A percentile compares a stretch with the other conserved stretches of the same genome.
Evolutionary conservation across 2,888 invertebrate genomes (phyloP).

Genomic region (Nesidiocoris tenuis): DNA sequence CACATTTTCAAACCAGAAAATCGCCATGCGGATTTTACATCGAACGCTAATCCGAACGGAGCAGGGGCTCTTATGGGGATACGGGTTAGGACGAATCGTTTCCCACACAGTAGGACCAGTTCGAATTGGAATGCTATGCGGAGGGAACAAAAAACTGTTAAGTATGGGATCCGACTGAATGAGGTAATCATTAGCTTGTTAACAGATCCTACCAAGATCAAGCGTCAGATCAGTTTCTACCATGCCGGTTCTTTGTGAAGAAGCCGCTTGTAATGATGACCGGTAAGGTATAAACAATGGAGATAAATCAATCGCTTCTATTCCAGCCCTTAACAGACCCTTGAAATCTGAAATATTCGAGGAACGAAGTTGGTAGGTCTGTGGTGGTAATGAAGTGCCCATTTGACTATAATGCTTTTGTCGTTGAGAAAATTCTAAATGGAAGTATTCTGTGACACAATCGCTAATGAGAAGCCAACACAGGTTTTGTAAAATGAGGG

Average conservation of each 20-base stretch:
- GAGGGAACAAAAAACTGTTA: neutral
- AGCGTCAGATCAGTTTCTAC: neutral
- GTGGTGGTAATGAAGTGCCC: too few relatives aligned
- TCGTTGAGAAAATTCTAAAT: too few relatives aligned
- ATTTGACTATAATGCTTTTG: too few relatives aligned
- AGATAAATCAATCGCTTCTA: neutral
- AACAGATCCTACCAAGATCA: conserved; percentile 4
- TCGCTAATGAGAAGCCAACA: neutral
- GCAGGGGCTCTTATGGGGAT: too few relatives aligned
- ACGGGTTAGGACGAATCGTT: too few relatives aligned
- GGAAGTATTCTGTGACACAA: neutral
- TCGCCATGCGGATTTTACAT: too few relatives aligned
- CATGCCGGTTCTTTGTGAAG: neutral
- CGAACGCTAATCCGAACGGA: too few relatives aligned
- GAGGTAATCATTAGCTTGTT: conserved; percentile 25
- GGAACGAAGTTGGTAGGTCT: neutral
- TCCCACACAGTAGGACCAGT: too few relatives aligned
- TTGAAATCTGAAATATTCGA: neutral
- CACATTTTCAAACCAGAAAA: too few relatives aligned
- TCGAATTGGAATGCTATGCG: neutral
- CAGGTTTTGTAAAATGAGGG: too few relatives aligned
- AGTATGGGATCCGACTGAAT: neutral
- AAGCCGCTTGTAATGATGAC: neutral
- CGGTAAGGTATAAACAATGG: neutral
- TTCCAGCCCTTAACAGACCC: neutral